A percentile compares a stretch with the other conserved stretches of the same genome.
Conservation (phyloP, 1,140 invertebrate genomes). For the Patella vulgata region DNA sequence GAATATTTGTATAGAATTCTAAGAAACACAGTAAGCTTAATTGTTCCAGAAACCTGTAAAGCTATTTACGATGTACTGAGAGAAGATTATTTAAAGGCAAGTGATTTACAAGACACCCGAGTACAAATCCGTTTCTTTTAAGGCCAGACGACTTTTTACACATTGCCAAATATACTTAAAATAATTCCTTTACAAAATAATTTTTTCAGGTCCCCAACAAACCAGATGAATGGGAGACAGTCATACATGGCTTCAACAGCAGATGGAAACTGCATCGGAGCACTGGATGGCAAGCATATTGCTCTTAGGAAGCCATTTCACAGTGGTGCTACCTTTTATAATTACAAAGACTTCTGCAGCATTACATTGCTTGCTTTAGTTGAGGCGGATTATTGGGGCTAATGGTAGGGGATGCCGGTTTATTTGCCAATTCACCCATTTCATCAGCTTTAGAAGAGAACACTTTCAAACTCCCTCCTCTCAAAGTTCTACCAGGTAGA, state of each 20-base stretch:
- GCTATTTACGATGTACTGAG: conserved; percentile 22
- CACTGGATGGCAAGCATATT: conserved; percentile 67
- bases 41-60: conserved; percentile 19
- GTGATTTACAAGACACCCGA: neutral
- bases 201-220: conserved; percentile 16
- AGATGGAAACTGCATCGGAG: conserved; percentile 63
- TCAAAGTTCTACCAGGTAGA: neutral
- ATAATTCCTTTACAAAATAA: neutral
- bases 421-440: conserved; percentile 36
- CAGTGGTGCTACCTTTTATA: conserved; percentile 53
- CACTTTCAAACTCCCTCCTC: neutral
- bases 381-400: conserved; percentile 53
- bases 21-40: conserved; percentile 1
- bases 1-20: conserved; percentile 12
- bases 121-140: neutral
- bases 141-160: neutral
- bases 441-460: conserved; percentile 2
- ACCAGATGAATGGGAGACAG: conserved; percentile 7
- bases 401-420: conserved; percentile 60
- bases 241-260: conserved; percentile 13
- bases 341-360: conserved; percentile 60
- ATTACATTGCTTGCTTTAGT: conserved; percentile 58
- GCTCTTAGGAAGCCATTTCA: conserved; percentile 52
- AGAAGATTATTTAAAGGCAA: conserved; percentile 19
- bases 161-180: too few species aligned